Evolutionary conservation across 2,888 invertebrate species (phyloP).

Genomic region (Drosophila rubida): DNA sequence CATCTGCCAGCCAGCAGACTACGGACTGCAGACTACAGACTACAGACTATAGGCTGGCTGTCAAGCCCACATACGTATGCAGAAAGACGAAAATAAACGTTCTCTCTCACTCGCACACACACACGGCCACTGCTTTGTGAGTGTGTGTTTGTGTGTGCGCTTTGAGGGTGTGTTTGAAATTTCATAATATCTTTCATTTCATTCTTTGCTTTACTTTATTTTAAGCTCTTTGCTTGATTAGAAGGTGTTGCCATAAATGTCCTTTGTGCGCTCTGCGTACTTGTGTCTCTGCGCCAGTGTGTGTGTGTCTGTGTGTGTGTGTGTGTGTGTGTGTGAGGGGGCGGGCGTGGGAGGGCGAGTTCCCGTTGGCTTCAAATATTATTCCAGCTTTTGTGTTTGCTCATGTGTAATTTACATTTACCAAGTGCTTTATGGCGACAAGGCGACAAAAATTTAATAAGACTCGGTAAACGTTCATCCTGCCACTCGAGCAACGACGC

Average conservation of each 20-base stretch:
- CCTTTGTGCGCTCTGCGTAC: slow-evolving; percentile 28
- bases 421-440: slow-evolving; percentile 58
- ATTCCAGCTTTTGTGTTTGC: slow-evolving; percentile 61
- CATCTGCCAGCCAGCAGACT: slow-evolving; percentile 9
- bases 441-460: slow-evolving; percentile 74
- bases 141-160: slow-evolving; percentile 22
- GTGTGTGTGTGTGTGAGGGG: slow-evolving; percentile 14
- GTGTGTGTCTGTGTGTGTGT: neutral
- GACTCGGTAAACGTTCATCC: slow-evolving; percentile 43
- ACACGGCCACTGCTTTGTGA: slow-evolving; percentile 19
- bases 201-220: slow-evolving; percentile 80
- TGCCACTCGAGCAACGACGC: slow-evolving; percentile 10
- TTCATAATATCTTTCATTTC: slow-evolving; percentile 79
- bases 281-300: neutral
- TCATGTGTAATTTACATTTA: slow-evolving; percentile 77
- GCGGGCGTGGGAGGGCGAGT: slow-evolving; percentile 15
- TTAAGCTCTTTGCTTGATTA: slow-evolving; percentile 80
- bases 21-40: slow-evolving; percentile 15
- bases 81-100: slow-evolving; percentile 1
- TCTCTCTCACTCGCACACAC: slow-evolving; percentile 4
- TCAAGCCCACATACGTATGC: slow-evolving; percentile 17
- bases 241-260: slow-evolving; percentile 80
- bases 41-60: slow-evolving; percentile 6
- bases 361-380: slow-evolving; percentile 55
- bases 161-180: slow-evolving; percentile 74